Evolutionary conservation across 2,113 vertebrate genomes (phyloP), one percentile per base, ranked within the genome.

Genomic region (Puffinus mauretanicus): DNA sequence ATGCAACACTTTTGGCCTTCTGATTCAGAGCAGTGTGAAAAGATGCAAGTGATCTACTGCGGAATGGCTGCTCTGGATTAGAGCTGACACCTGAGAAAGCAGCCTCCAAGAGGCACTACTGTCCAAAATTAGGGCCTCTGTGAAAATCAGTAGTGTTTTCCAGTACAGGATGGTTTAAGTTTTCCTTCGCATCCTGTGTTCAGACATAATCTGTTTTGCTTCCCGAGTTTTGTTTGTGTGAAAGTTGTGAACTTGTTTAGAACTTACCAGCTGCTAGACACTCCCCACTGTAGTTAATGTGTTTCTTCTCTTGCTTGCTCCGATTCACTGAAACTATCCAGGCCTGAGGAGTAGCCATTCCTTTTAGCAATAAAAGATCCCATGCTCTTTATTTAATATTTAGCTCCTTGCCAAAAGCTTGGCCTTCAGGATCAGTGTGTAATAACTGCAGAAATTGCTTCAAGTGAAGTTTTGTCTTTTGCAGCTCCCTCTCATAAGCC

Each of bases 351-450:
- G 7, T 30, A 51, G 62, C 34, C 20, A n/a, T 82, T 78, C 58
- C 40, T 66, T 94, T 87, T 67, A 77, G 55, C 86, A 85, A n/a
- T 77, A 57, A 58, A 76, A 62, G 42, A 60, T 66, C 34, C 58
- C 2, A 0, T 75, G 42, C 15, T 85, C 86, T 91, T 92, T 71
- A 44, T 89, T 85, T 94, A 82, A 76, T 82, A 44, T 77, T 72
- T 82, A 91, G 9, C 51, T 93, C 40, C 32, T 96, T 85, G 86
- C 78, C 90, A 94, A 86, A 82, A 90, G 34, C 49, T 77, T 83
- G 52, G 29, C 36, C 70, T 92, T 88, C n/a, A 72, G 54, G 21
- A n/a, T 91, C 44, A 69, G 15, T 17, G 54, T 75, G 38, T 84
- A 94, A 32, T 75, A 89, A 67, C 52, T 88, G 32, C 47, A 79